phyloP scores from a whole-genome alignment of 2,888 invertebrate genomes.

The Polymixis flavicincta region DNA sequence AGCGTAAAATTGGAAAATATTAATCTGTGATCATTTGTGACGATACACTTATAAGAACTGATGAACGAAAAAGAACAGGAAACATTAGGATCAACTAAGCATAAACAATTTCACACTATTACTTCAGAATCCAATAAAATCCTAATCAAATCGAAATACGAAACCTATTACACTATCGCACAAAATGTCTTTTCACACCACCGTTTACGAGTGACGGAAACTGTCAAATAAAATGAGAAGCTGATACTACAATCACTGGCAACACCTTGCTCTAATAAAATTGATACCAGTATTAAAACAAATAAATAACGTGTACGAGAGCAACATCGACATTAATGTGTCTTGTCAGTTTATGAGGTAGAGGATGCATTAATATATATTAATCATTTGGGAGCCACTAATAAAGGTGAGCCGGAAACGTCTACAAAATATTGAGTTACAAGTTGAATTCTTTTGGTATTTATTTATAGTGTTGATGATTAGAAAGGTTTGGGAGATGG shows the following conservation, averaged over 20 bases:
- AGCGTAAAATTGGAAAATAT: background rate
- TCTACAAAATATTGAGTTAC: slow-evolving; percentile 58
- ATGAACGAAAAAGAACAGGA: background rate
- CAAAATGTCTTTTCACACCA: slow-evolving; percentile 35
- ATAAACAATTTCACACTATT: background rate
- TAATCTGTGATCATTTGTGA: background rate
- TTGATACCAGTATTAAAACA: slow-evolving; percentile 61
- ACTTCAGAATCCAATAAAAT: slow-evolving; percentile 19
- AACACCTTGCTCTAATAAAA: slow-evolving; percentile 57
- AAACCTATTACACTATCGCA: slow-evolving; percentile 37
- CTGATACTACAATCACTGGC: slow-evolving; percentile 36
- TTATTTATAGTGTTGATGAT: slow-evolving; percentile 43
- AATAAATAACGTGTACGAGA: slow-evolving; percentile 74
- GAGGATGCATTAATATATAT: slow-evolving; percentile 80
- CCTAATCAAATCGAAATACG: slow-evolving; percentile 2
- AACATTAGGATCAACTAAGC: background rate
- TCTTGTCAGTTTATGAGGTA: slow-evolving; percentile 76
- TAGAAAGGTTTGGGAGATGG: slow-evolving; percentile 27
- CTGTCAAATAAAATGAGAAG: slow-evolving; percentile 51
- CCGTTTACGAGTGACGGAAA: slow-evolving; percentile 40
- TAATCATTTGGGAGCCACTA: slow-evolving; percentile 78
- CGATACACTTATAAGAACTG: background rate
- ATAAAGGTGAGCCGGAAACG: slow-evolving; percentile 77
- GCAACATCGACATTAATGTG: slow-evolving; percentile 81
- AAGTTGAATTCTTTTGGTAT: slow-evolving; percentile 57